Evolutionary conservation across 2,113 vertebrate species (phyloP).

Genomic region (Crypturellus undulatus): DNA sequence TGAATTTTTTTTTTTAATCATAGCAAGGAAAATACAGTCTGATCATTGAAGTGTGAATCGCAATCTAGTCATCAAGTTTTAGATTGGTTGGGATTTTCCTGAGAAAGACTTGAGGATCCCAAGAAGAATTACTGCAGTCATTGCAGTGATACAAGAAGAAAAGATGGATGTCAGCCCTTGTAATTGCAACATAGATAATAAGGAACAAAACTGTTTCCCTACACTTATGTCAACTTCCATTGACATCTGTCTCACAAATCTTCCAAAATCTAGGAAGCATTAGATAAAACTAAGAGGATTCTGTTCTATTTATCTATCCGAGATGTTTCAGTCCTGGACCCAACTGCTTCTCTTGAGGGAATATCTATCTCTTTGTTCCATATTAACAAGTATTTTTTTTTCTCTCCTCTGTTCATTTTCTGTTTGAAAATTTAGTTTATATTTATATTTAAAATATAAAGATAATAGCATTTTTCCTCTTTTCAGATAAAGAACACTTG

Average conservation of each 20-base stretch:
- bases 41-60: rapidly evolving
- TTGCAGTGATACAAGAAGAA: background rate
- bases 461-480: background rate
- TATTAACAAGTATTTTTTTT: background rate
- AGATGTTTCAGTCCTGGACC: background rate
- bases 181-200: background rate
- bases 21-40: background rate
- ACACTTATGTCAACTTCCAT: background rate
- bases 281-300: background rate
- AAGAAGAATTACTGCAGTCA: background rate
- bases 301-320: background rate
- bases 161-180: background rate
- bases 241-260: background rate
- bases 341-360: background rate
- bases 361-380: background rate
- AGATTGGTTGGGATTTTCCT: background rate
- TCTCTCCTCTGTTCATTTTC: too few relatives aligned
- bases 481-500: background rate
- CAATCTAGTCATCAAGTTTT: background rate
- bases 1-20: background rate
- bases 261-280: background rate
- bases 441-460: background rate
- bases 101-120: background rate
- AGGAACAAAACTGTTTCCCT: background rate
- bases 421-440: too few relatives aligned